Percentiles rank a stretch among this genome's conserved stretches.
phyloP scores from a whole-genome alignment of 2,113 vertebrate species.

The Misgurnus anguillicaudatus region DNA sequence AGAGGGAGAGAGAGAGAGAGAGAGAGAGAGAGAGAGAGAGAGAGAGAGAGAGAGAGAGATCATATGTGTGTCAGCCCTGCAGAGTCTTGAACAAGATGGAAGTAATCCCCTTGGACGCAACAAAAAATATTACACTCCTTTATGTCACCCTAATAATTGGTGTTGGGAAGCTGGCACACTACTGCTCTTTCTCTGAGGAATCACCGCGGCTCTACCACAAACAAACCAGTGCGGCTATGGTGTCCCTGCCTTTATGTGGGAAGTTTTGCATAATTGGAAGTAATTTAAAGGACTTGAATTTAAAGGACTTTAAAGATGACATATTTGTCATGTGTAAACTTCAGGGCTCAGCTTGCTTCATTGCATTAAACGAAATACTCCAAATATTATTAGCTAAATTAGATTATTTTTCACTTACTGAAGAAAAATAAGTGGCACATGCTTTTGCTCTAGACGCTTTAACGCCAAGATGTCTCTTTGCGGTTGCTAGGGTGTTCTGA shows the following conservation, averaged over 20 bases:
- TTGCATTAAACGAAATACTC: too few species aligned
- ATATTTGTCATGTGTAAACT: background rate
- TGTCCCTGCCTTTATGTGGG: slow-evolving; percentile 4
- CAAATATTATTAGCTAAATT: too few species aligned
- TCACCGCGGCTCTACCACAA: slow-evolving; percentile 15
- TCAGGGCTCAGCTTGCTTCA: too few species aligned
- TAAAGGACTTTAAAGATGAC: background rate
- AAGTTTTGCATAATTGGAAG: background rate
- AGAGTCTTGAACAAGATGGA: slow-evolving; percentile 49
- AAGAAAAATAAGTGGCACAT: too few species aligned
- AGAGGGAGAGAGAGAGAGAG: too few species aligned
- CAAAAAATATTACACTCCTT: slow-evolving; percentile 43
- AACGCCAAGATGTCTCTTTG: background rate
- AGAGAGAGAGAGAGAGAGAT: slow-evolving; percentile 31
- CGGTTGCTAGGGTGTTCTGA: background rate
- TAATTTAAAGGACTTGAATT: too few species aligned
- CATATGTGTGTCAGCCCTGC: slow-evolving; percentile 60
- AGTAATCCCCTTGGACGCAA: slow-evolving; percentile 48
- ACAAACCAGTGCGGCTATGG: slow-evolving; percentile 19
- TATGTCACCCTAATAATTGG: slow-evolving; percentile 52
- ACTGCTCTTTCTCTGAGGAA: slow-evolving; percentile 27
- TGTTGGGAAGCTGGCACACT: slow-evolving; percentile 36
- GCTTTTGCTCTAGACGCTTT: too few species aligned
- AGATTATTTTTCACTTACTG: too few species aligned
- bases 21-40: too few species aligned